Conservation (phyloP, 37 sponge, comb jelly and placozoan genomes). For the Aphrocallistes beatrix region DNA sequence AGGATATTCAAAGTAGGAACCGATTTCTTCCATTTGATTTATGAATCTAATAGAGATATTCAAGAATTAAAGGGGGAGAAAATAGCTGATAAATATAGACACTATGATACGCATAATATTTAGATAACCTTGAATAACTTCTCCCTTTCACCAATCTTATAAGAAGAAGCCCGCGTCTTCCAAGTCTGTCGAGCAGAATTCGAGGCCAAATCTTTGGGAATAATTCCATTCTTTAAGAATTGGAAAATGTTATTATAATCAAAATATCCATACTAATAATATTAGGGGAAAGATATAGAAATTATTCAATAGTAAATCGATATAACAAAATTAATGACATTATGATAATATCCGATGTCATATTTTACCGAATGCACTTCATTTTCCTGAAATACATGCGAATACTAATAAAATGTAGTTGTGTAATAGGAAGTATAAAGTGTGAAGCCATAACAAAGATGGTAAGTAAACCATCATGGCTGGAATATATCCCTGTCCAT, state of each 20-base stretch:
- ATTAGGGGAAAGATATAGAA: too few species aligned
- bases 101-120: background rate
- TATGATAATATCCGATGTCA: too few species aligned
- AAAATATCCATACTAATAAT: slow-evolving; percentile 12
- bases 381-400: too few species aligned
- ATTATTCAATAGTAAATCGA: too few species aligned
- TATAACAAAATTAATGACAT: too few species aligned
- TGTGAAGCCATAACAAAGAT: too few species aligned
- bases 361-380: too few species aligned
- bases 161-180: slow-evolving; percentile 1
- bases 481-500: too few species aligned
- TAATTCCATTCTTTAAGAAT: background rate
- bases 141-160: background rate
- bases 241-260: background rate
- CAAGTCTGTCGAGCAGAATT: background rate
- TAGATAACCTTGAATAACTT: background rate
- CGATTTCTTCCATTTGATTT: background rate
- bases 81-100: background rate
- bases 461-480: too few species aligned
- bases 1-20: background rate
- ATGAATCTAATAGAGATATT: background rate
- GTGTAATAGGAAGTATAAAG: too few species aligned
- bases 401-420: too few species aligned
- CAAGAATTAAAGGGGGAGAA: background rate
- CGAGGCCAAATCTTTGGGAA: background rate